Percentiles rank a stretch among this genome's conserved stretches.
Evolutionary conservation across 2,113 vertebrate species (phyloP).

Genomic region (Monarcha castaneiventris): DNA sequence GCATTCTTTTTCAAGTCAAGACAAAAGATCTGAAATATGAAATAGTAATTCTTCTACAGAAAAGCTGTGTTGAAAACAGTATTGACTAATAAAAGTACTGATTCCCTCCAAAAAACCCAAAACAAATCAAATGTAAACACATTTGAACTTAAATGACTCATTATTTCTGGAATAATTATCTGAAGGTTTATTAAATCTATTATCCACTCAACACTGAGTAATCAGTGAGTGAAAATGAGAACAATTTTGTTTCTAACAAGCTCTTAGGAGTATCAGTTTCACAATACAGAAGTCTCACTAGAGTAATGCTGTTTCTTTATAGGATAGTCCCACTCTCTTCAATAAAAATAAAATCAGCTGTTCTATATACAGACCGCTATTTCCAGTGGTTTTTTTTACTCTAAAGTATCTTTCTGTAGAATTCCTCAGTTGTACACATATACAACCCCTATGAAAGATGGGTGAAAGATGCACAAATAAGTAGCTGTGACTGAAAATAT

Average conservation of each 20-base stretch:
- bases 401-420: background rate
- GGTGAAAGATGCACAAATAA: background rate
- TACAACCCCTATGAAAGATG: background rate
- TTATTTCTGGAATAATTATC: background rate
- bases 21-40: background rate
- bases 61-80: background rate
- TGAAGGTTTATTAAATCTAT: background rate
- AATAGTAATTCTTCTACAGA: background rate
- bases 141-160: background rate
- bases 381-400: background rate
- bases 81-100: background rate
- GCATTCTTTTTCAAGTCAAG: slow-evolving; percentile 32
- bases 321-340: background rate
- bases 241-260: background rate
- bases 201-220: background rate
- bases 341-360: background rate
- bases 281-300: background rate
- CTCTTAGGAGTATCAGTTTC: background rate
- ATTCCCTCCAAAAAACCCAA: background rate
- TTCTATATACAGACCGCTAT: background rate
- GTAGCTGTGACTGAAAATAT: background rate
- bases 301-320: background rate
- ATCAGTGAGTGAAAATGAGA: background rate
- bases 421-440: background rate
- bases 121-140: background rate